Percentiles rank a stretch among this genome's conserved stretches.
These are phyloP conservation scores for Brienomyrus longianalis DNA, from an alignment of 2,113 vertebrate genomes.

Conservation along the genomic window DNA sequence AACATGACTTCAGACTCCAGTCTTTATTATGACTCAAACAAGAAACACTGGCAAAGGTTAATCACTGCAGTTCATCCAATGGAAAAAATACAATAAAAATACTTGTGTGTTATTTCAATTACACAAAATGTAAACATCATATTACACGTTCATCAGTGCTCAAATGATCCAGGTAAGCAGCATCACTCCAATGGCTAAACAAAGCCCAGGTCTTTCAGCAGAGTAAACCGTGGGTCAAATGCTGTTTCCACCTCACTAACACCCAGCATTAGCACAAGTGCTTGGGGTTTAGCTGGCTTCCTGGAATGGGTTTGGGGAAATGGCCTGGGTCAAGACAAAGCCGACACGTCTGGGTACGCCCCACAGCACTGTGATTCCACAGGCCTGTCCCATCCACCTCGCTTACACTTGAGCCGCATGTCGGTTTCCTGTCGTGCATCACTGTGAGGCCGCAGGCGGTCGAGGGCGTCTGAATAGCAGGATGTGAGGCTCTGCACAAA, in stretches of 20 bases:
- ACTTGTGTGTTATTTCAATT: not conserved
- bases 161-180: not conserved
- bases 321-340: not conserved
- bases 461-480: slow-evolving; percentile 61
- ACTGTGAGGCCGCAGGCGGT: slow-evolving; percentile 40
- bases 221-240: not conserved
- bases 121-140: not conserved
- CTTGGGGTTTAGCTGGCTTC: not conserved
- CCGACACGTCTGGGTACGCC: not conserved
- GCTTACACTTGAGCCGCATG: not conserved
- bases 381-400: not conserved
- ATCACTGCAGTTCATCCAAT: not conserved
- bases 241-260: not conserved
- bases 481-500: slow-evolving; percentile 61
- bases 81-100: not conserved
- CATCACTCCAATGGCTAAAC: not conserved
- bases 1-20: not conserved
- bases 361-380: not conserved
- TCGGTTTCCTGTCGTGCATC: slow-evolving; percentile 5
- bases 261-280: not conserved
- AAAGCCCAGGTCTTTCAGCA: not conserved
- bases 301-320: not conserved
- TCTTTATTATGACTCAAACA: not conserved
- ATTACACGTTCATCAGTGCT: not conserved
- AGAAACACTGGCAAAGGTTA: not conserved